Evolutionary conservation across 1,140 invertebrate genomes (phyloP).

Genomic region (Drosophila ficusphila): DNA sequence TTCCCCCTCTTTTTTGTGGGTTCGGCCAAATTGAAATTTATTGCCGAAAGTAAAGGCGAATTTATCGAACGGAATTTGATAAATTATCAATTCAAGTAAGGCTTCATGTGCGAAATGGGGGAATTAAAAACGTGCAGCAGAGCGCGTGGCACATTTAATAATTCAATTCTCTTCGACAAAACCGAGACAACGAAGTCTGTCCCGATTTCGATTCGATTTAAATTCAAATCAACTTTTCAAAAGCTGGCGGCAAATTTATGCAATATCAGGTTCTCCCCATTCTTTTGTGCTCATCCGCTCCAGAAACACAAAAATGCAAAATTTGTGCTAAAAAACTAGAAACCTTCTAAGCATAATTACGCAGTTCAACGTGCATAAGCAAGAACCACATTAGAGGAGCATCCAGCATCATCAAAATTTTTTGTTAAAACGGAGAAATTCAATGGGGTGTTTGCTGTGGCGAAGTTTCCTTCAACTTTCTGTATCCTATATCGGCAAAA

Average conservation of each 20-base stretch:
- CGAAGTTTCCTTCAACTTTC: constrained; percentile 6
- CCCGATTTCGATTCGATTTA: constrained; percentile 53
- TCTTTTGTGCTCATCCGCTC: constrained; percentile 9
- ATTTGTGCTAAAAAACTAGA: constrained; percentile 59
- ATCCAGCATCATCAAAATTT: constrained; percentile 1
- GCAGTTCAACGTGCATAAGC: constrained; percentile 32
- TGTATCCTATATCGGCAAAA: constrained; percentile 11
- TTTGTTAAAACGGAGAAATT: neutral
- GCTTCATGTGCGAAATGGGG: constrained; percentile 38
- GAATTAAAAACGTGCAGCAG: constrained; percentile 28
- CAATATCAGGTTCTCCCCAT: constrained; percentile 25
- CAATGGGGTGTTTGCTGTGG: neutral
- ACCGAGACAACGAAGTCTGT: constrained; percentile 16
- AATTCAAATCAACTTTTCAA: constrained; percentile 61
- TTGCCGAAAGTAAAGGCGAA: constrained; percentile 36
- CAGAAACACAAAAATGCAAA: constrained; percentile 50
- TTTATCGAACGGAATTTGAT: constrained; percentile 37
- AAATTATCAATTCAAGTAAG: constrained; percentile 35
- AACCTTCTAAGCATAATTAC: constrained; percentile 54
- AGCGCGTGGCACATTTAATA: constrained; percentile 43
- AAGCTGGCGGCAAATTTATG: constrained; percentile 56
- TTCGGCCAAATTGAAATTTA: constrained; percentile 54
- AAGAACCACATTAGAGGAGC: constrained; percentile 2
- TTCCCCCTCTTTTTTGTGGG: constrained; percentile 10
- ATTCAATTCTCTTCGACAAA: constrained; percentile 26